Conservation (phyloP, 2,113 vertebrate genomes). For the Limnothrissa miodon region DNA sequence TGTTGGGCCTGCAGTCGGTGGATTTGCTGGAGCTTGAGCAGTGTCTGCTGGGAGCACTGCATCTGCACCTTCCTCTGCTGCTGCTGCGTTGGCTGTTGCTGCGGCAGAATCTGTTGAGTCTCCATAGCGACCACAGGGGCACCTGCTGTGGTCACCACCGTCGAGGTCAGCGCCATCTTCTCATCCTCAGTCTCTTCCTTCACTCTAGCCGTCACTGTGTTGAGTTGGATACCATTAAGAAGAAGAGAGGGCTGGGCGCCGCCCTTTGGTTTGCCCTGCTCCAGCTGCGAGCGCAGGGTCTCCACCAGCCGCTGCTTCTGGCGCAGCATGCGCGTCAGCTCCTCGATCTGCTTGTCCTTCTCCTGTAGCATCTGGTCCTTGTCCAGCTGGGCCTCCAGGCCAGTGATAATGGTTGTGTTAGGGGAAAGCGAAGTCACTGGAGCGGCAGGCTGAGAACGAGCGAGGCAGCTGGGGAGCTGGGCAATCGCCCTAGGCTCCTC, state of each 20-base stretch:
- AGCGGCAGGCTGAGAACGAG: constrained; percentile 28
- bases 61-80: constrained; percentile 48
- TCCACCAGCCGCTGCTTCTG: constrained; percentile 96
- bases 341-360: constrained; percentile 95
- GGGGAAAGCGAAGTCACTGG: neutral
- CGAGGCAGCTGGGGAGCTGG: constrained; percentile 57
- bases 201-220: constrained; percentile 56
- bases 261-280: constrained; percentile 77
- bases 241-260: neutral
- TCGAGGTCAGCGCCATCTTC: constrained; percentile 21
- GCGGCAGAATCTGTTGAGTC: constrained; percentile 49
- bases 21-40: constrained; percentile 69
- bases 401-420: constrained; percentile 29
- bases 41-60: constrained; percentile 71
- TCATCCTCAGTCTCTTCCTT: constrained; percentile 68
- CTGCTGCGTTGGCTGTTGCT: constrained; percentile 9
- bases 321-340: constrained; percentile 89
- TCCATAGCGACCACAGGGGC: constrained; percentile 43
- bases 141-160: constrained; percentile 20
- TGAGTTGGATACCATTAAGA: constrained; percentile 37
- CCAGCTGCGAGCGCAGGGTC: constrained; percentile 87
- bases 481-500: constrained; percentile 25
- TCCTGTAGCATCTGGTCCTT: constrained; percentile 98
- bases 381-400: constrained; percentile 60
- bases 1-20: constrained; percentile 65